phyloP scores from a whole-genome alignment of 1,140 invertebrate genomes.

The Drosophila saltans region DNA sequence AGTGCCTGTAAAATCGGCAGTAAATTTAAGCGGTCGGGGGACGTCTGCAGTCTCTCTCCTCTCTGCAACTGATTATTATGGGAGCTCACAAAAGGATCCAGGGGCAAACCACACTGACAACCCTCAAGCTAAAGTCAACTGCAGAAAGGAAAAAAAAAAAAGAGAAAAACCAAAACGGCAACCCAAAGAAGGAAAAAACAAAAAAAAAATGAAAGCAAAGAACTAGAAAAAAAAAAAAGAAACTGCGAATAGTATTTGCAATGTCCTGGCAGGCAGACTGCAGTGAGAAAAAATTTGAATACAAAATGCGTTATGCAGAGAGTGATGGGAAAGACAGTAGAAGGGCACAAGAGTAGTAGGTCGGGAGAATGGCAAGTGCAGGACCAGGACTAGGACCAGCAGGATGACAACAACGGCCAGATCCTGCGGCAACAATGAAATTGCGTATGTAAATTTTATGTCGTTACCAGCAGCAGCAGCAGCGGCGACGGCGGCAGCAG shows the following conservation, averaged over 20 bases:
- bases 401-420: slow-evolving; percentile 58
- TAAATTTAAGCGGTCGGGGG: slow-evolving; percentile 54
- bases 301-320: slow-evolving; percentile 74
- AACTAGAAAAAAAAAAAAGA: slow-evolving; percentile 27
- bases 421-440: slow-evolving; percentile 79
- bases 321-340: background rate
- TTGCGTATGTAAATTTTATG: slow-evolving; percentile 81
- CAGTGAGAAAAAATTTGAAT: slow-evolving; percentile 75
- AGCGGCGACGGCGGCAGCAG: slow-evolving; percentile 56
- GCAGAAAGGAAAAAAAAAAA: slow-evolving; percentile 6
- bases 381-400: slow-evolving; percentile 17
- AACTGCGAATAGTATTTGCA: slow-evolving; percentile 60
- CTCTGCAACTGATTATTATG: slow-evolving; percentile 75
- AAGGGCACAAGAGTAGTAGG: background rate
- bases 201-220: slow-evolving; percentile 39
- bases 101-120: slow-evolving; percentile 20
- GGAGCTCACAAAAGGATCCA: slow-evolving; percentile 28
- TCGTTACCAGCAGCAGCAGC: slow-evolving; percentile 70
- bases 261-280: slow-evolving; percentile 58
- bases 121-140: slow-evolving; percentile 45
- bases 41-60: slow-evolving; percentile 1
- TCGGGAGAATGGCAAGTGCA: slow-evolving; percentile 13
- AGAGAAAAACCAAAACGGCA: slow-evolving; percentile 16
- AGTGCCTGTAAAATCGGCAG: slow-evolving; percentile 76
- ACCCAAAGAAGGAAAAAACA: slow-evolving; percentile 19